Conservation (phyloP, 2,888 invertebrate genomes). For the Nomada goodeniana region DNA sequence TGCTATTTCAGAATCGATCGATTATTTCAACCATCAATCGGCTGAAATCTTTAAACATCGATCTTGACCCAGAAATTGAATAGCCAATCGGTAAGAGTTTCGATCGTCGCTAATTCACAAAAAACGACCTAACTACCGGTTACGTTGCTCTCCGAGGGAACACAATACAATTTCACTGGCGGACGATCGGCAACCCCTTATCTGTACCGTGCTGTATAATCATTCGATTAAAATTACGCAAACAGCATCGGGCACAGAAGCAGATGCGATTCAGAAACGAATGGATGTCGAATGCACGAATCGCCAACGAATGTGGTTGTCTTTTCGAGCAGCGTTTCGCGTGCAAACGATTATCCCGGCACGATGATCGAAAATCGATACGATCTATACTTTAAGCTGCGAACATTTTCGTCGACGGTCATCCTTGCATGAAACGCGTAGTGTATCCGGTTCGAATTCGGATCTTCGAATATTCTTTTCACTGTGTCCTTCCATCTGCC, state of each 20-base stretch:
- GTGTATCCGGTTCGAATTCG: background rate
- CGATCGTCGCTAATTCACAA: conserved; percentile 63
- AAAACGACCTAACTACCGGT: conserved; percentile 66
- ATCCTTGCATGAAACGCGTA: background rate
- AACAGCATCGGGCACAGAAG: conserved; percentile 45
- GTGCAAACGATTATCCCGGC: conserved; percentile 24
- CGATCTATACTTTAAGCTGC: conserved; percentile 44
- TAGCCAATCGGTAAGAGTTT: conserved; percentile 35
- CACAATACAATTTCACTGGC: conserved; percentile 62
- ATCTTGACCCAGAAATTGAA: conserved; percentile 17
- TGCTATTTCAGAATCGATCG: background rate
- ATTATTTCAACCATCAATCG: background rate
- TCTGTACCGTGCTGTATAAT: conserved; percentile 62
- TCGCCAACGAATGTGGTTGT: conserved; percentile 52
- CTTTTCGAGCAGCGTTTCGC: conserved; percentile 48
- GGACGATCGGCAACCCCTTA: conserved; percentile 52
- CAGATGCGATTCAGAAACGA: conserved; percentile 63
- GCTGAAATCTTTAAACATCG: conserved; percentile 15
- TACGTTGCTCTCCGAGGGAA: conserved; percentile 38
- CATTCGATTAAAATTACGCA: conserved; percentile 72
- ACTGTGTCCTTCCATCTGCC: background rate
- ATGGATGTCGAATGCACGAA: conserved; percentile 62
- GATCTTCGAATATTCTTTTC: background rate
- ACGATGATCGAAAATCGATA: conserved; percentile 62
- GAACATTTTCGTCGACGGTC: conserved; percentile 11